Percentiles rank a stretch among this genome's conserved stretches.
Conservation (phyloP, 2,888 invertebrate genomes). For the Drosophila anceps region DNA sequence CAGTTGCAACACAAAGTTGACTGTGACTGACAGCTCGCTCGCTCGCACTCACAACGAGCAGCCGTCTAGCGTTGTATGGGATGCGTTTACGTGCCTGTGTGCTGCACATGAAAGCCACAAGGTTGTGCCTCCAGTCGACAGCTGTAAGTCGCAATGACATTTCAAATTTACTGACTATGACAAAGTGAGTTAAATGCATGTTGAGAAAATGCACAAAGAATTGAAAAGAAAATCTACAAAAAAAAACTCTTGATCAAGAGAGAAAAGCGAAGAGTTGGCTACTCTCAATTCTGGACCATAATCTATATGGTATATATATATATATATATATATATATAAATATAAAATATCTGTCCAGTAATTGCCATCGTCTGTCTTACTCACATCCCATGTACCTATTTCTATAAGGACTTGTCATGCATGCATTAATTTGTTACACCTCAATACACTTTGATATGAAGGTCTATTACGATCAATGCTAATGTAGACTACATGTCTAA, state of each 20-base stretch:
- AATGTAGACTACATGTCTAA: not conserved
- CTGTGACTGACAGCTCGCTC: slow-evolving; percentile 36
- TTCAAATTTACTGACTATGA: slow-evolving; percentile 78
- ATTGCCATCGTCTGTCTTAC: too few relatives aligned
- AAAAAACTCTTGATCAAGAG: slow-evolving; percentile 7
- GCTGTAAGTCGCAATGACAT: slow-evolving; percentile 73
- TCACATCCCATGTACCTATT: not conserved
- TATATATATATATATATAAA: too few relatives aligned
- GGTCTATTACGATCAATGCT: not conserved
- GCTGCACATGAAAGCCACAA: slow-evolving; percentile 69
- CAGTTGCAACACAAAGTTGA: slow-evolving; percentile 12
- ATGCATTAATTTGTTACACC: not conserved
- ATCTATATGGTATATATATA: not conserved
- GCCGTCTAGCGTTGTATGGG: not conserved
- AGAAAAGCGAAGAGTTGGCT: not conserved
- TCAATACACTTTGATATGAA: not conserved
- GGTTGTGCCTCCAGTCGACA: slow-evolving; percentile 69
- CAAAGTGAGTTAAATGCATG: slow-evolving; percentile 80
- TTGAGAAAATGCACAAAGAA: slow-evolving; percentile 59
- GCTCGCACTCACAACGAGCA: slow-evolving; percentile 23
- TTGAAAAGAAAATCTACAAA: slow-evolving; percentile 50
- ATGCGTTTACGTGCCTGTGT: slow-evolving; percentile 14
- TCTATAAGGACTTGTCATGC: too few relatives aligned
- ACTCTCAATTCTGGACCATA: not conserved
- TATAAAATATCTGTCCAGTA: too few relatives aligned